Base-by-base conservation (phyloP, 2,888 invertebrate species). In the Phytoseiulus persimilis region DNA sequence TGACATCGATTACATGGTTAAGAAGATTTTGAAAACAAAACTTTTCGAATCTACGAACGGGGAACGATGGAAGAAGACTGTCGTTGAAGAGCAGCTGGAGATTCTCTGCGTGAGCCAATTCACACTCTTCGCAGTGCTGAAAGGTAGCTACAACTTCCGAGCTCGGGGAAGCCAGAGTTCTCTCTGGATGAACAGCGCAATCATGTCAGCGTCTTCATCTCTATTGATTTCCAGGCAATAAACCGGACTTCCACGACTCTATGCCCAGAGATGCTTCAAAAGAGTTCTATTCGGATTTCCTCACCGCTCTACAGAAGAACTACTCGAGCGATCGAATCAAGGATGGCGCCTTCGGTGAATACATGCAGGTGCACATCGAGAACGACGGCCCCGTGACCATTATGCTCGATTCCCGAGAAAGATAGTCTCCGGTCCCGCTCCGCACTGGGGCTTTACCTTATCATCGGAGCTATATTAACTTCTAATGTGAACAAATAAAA, bases 361-460 rank as follows among this genome's bases (percentile, higher is more conserved):
- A 93, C 91, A 94, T 94, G 94, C 92, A 92, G 90, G 93, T 94
- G 1, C 91, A 92, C 90, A 93, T 94, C 89, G 92, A 92, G 90
- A 94, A 94, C 92, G 94, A 94, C 91, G 94, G 94, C 2, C 94
- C 94, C 0, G 93, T 94, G 0, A 94, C 94, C 0, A 93, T 94
- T 89, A 92, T 92, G 31, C 90, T 93, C 65, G 93, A 93, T 91
- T 92, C 92, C 90, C 11, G 33, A 33, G 87, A 9, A 5, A 2
- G 65, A 65, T 65, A 18, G 18, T 23, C 5, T 65, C 28, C 18
- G 14, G 5, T 65, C 18, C 65, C 18, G 65, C 65, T 65, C 1
- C 18, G 18, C 9, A 39, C 39, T 39, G 3, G n/a, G n/a, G 39
- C 39, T 39, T 39, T 3, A 39, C 39, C 9, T 39, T 39, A 9